Percentiles rank a stretch among this genome's conserved stretches.
Conservation (phyloP, 1,140 invertebrate species). For the Ceratina calcarata region DNA sequence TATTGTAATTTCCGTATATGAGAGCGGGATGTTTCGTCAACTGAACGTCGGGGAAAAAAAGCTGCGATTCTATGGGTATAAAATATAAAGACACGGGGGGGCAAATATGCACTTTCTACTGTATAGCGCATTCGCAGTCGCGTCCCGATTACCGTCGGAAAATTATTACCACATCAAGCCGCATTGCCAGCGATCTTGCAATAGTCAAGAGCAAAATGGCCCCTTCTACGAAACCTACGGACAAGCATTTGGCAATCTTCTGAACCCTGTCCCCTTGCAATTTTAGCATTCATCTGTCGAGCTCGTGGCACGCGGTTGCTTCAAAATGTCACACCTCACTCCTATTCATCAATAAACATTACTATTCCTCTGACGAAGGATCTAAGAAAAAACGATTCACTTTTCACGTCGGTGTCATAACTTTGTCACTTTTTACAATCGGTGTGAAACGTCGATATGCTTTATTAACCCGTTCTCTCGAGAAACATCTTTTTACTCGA, state of each 20-base stretch:
- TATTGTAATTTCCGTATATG: neutral
- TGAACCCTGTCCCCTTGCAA: neutral
- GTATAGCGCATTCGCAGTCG: conserved; percentile 49
- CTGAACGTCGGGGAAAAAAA: conserved; percentile 1
- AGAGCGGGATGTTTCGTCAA: neutral
- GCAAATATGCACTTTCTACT: conserved; percentile 61
- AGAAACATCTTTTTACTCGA: neutral
- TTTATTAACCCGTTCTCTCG: neutral
- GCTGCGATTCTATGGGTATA: conserved; percentile 33
- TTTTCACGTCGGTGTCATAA: neutral
- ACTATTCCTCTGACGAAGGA: too few species aligned
- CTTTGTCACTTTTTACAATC: neutral
- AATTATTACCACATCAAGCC: conserved; percentile 57
- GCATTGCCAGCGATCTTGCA: conserved; percentile 54
- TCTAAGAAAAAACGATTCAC: neutral
- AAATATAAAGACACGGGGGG: conserved; percentile 43
- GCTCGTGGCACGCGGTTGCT: neutral
- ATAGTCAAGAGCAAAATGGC: conserved; percentile 51
- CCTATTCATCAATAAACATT: neutral
- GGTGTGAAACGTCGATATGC: neutral
- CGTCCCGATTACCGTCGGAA: conserved; percentile 59
- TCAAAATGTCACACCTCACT: neutral
- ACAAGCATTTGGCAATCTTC: conserved; percentile 13
- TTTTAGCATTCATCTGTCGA: conserved; percentile 2
- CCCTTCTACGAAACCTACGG: conserved; percentile 26